Conservation (phyloP, 2,888 invertebrate species). For the Dolichopus griseipennis region DNA sequence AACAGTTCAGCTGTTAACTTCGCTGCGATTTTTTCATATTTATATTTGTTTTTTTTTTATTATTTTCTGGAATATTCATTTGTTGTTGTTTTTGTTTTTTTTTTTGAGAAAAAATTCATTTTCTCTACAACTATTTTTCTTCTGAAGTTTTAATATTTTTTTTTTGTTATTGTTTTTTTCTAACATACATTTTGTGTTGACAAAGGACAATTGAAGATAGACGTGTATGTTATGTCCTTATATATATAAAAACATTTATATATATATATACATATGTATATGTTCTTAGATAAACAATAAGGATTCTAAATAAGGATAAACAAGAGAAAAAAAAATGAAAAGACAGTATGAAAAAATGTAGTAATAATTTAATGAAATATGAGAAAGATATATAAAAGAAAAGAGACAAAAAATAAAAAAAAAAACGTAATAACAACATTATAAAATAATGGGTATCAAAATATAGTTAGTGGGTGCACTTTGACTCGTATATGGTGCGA, state of each 20-base stretch:
- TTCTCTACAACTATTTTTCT: not conserved
- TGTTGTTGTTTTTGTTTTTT: no score
- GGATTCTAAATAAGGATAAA: not conserved
- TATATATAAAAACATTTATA: not conserved
- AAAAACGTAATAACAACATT: no score
- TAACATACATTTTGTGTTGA: not conserved
- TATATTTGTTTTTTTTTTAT: no score
- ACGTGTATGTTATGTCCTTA: not conserved
- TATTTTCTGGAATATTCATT: no score
- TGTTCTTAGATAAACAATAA: not conserved
- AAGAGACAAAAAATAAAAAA: not conserved
- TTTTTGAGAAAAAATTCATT: no score
- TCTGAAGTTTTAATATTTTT: not conserved
- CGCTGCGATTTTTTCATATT: no score
- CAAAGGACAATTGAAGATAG: not conserved
- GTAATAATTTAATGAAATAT: not conserved
- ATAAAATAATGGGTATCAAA: not conserved
- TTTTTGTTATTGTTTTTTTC: not conserved
- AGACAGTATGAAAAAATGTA: not conserved
- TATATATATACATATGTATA: not conserved
- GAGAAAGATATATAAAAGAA: not conserved
- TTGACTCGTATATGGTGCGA: not conserved
- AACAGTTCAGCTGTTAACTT: no score
- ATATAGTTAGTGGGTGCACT: constrained; percentile 3
- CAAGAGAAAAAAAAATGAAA: not conserved